These are phyloP conservation scores for Brachionus sp. DNA, from an alignment of 1,140 invertebrate species.

Conservation along the genomic window DNA sequence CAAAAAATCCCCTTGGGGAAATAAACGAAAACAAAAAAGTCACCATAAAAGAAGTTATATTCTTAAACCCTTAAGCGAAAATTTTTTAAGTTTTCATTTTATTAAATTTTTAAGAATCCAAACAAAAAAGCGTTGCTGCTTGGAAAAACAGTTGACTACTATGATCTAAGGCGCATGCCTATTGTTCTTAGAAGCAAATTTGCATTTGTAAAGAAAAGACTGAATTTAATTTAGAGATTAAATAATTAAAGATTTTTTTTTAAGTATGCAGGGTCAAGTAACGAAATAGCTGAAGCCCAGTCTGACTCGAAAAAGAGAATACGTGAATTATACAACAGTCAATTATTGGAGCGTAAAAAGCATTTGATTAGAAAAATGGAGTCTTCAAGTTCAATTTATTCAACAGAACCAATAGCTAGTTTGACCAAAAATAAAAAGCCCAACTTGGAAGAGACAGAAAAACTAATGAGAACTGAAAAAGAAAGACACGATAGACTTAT, in stretches of 20 bases:
- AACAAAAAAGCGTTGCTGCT: slow-evolving; percentile 8
- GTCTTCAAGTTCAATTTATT: neutral
- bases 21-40: slow-evolving; percentile 15
- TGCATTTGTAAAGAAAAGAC: neutral
- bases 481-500: slow-evolving; percentile 29
- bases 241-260: neutral
- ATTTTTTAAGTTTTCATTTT: slow-evolving; percentile 16
- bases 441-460: slow-evolving; percentile 13
- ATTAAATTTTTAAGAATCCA: slow-evolving; percentile 17
- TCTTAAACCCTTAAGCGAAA: neutral
- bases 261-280: neutral
- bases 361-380: neutral
- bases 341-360: neutral
- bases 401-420: neutral
- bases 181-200: slow-evolving; percentile 9
- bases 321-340: neutral
- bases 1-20: slow-evolving; percentile 12
- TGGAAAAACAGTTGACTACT: slow-evolving; percentile 13
- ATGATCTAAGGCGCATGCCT: slow-evolving; percentile 13
- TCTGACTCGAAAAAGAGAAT: neutral
- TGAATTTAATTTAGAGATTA: neutral
- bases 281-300: slow-evolving; percentile 1
- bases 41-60: slow-evolving; percentile 2
- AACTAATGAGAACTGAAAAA: slow-evolving; percentile 24
- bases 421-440: slow-evolving; percentile 3